Evolutionary conservation across 2,888 invertebrate genomes (phyloP).

Genomic region (Acrocyrtus sp.): DNA sequence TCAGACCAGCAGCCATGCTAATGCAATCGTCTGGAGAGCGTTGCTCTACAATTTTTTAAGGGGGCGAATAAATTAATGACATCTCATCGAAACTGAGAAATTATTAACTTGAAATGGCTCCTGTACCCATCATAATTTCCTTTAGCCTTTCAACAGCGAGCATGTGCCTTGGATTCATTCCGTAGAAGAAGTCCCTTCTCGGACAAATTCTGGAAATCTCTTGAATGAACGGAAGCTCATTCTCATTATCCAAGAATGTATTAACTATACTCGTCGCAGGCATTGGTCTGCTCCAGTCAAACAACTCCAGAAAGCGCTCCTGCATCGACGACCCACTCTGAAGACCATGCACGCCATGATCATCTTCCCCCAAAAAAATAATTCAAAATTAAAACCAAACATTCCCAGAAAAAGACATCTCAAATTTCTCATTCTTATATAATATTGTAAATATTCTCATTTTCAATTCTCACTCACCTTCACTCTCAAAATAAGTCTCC

Average conservation of each 20-base stretch:
- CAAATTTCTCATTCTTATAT: background rate
- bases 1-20: slow-evolving; percentile 50
- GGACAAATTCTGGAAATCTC: slow-evolving; percentile 45
- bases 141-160: slow-evolving; percentile 23
- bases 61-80: background rate
- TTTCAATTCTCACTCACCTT: slow-evolving; percentile 20
- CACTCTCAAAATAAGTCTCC: slow-evolving; percentile 30
- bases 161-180: slow-evolving; percentile 42
- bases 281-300: slow-evolving; percentile 49
- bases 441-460: background rate
- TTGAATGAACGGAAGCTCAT: slow-evolving; percentile 49
- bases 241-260: slow-evolving; percentile 52
- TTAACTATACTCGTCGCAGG: slow-evolving; percentile 46
- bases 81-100: background rate
- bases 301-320: slow-evolving; percentile 40
- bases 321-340: slow-evolving; percentile 33
- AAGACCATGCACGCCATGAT: background rate
- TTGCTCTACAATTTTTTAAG: slow-evolving; percentile 32
- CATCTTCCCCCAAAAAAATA: slow-evolving; percentile 6
- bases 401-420: background rate
- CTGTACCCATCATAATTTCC: slow-evolving; percentile 40
- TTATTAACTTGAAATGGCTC: background rate
- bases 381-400: background rate
- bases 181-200: slow-evolving; percentile 44
- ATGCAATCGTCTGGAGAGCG: slow-evolving; percentile 36